phyloP scores from a whole-genome alignment of 1,140 invertebrate species.

The Neodiprion fabricii region DNA sequence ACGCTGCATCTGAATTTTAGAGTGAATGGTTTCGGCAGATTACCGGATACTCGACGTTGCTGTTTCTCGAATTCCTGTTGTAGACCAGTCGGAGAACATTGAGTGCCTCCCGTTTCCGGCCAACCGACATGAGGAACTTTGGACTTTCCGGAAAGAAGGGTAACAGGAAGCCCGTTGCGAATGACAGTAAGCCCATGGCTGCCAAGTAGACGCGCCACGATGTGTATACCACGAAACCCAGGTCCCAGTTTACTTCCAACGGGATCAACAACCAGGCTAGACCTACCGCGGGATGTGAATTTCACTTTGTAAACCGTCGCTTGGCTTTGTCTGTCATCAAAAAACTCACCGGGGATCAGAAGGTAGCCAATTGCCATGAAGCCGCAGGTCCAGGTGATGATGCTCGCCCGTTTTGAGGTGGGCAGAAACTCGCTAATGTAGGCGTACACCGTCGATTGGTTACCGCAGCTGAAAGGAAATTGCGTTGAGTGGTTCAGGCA shows the following conservation, averaged over 20 bases:
- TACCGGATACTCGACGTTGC: slow-evolving; percentile 42
- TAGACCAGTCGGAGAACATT: slow-evolving; percentile 42
- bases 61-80: slow-evolving; percentile 37
- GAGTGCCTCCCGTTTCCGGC: slow-evolving; percentile 45
- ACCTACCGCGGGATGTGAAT: slow-evolving; percentile 17
- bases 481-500: neutral
- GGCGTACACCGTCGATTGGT: slow-evolving; percentile 27
- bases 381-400: slow-evolving; percentile 44
- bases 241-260: neutral
- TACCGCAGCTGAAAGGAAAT: slow-evolving; percentile 33
- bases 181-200: slow-evolving; percentile 22
- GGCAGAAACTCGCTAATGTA: slow-evolving; percentile 40
- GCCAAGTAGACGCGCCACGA: slow-evolving; percentile 37
- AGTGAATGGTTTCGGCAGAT: neutral
- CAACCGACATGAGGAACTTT: slow-evolving; percentile 56
- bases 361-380: slow-evolving; percentile 54
- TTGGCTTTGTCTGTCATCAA: neutral
- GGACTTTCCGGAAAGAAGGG: slow-evolving; percentile 58
- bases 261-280: slow-evolving; percentile 25
- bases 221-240: slow-evolving; percentile 24
- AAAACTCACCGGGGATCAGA: slow-evolving; percentile 47
- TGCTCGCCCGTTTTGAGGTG: slow-evolving; percentile 22
- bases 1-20: too few relatives aligned
- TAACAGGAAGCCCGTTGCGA: slow-evolving; percentile 29
- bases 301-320: neutral